Conservation (phyloP, 2,797 vertebrate species). For the Sardinella longiceps region DNA sequence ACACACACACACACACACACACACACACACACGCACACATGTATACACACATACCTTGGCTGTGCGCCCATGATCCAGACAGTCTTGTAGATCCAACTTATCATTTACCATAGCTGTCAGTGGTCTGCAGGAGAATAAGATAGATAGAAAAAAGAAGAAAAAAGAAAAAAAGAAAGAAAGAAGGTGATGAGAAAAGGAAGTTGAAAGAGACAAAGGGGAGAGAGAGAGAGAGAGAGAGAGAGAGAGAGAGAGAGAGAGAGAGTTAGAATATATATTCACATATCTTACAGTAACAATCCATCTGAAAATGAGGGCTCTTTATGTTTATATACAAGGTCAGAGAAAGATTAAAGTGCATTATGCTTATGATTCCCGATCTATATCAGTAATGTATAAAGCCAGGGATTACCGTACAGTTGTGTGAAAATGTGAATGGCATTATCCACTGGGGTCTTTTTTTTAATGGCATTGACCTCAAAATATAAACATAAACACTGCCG, state of each 20-base stretch:
- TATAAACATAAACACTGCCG: background rate
- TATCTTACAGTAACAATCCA: background rate
- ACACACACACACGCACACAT: slow-evolving; percentile 34
- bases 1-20: slow-evolving; percentile 14
- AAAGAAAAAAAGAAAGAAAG: slow-evolving; percentile 17
- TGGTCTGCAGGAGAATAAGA: slow-evolving; percentile 74
- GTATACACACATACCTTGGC: slow-evolving; percentile 80
- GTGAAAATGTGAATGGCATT: background rate
- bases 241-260: background rate
- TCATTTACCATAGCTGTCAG: slow-evolving; percentile 83
- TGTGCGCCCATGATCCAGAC: slow-evolving; percentile 87
- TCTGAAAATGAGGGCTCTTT: background rate
- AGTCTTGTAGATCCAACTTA: slow-evolving; percentile 87
- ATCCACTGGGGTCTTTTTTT: background rate
- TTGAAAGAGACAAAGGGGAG: background rate
- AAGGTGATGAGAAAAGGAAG: background rate
- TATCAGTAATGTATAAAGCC: background rate
- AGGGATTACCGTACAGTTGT: slow-evolving; percentile 22
- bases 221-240: background rate
- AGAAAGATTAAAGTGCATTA: background rate
- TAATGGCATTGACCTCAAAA: background rate
- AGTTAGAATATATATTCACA: background rate
- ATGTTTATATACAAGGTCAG: background rate
- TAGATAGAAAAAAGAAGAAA: too few species aligned
- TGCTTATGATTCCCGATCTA: background rate